Evolutionary conservation across 2,888 invertebrate genomes (phyloP).

Genomic region (Hydraecia micacea): DNA sequence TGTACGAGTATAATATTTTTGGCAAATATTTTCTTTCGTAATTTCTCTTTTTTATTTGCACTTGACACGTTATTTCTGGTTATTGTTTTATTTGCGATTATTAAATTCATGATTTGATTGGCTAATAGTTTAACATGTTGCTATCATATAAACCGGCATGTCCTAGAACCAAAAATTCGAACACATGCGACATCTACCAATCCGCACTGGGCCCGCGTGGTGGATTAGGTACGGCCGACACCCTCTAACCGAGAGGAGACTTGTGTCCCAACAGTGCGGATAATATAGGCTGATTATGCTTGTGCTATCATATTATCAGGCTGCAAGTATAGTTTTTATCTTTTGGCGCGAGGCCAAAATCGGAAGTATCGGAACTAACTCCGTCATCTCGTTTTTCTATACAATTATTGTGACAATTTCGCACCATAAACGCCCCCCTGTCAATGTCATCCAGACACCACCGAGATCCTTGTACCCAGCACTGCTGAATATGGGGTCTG

Average conservation of each 20-base stretch:
- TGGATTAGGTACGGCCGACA: not conserved
- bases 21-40: constrained; percentile 30
- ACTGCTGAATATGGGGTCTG: not conserved
- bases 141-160: not conserved
- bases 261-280: too few species aligned
- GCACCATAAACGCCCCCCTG: too few species aligned
- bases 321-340: not conserved
- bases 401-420: too few species aligned
- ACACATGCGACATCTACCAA: not conserved
- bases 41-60: constrained; percentile 17
- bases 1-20: not conserved
- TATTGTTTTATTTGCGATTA: constrained; percentile 16
- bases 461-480: not conserved
- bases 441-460: not conserved
- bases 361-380: not conserved
- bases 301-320: not conserved
- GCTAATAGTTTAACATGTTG: not conserved
- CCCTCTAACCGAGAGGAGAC: not conserved
- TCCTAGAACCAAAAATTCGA: not conserved
- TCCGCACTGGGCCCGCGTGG: not conserved
- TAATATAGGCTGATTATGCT: not conserved
- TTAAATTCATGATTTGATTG: not conserved
- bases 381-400: not conserved
- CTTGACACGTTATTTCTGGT: constrained; percentile 59
- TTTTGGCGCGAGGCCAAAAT: too few species aligned